These are phyloP conservation scores for Syrphus vitripennis DNA, from an alignment of 2,888 invertebrate species.

Conservation along the genomic window DNA sequence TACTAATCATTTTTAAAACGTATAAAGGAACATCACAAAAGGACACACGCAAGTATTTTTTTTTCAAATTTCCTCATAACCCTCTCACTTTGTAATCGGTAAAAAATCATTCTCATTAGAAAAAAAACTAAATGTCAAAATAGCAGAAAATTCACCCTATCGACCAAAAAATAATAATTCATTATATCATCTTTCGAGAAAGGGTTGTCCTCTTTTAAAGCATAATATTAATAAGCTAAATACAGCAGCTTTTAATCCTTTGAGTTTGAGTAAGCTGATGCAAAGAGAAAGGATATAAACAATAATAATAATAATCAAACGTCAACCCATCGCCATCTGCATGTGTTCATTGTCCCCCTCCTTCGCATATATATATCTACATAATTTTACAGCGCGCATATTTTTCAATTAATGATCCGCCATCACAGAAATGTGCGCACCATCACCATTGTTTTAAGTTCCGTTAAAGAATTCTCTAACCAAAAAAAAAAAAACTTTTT, in stretches of 20 bases:
- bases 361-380: too few species aligned
- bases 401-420: slow-evolving; percentile 64
- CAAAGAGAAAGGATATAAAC: slow-evolving; percentile 18
- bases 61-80: not conserved
- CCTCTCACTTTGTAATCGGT: not conserved
- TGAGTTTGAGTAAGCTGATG: not conserved
- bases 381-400: slow-evolving; percentile 23
- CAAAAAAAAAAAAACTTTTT: slow-evolving; percentile 1
- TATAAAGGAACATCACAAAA: too few species aligned
- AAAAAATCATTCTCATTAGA: not conserved
- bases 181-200: not conserved
- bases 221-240: slow-evolving; percentile 58
- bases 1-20: too few species aligned
- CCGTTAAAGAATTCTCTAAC: slow-evolving; percentile 19
- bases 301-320: slow-evolving; percentile 52
- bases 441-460: slow-evolving; percentile 21
- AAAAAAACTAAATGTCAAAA: not conserved
- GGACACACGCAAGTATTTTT: too few species aligned
- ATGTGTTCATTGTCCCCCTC: not conserved
- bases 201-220: slow-evolving; percentile 9
- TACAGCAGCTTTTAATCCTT: slow-evolving; percentile 44
- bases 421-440: slow-evolving; percentile 48
- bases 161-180: not conserved
- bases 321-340: not conserved
- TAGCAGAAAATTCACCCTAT: not conserved